A percentile compares a stretch with the other conserved stretches of the same genome.
Evolutionary conservation across 92 coral and sea anemone species (phyloP).

Genomic region (Epizoanthus illoricatus): DNA sequence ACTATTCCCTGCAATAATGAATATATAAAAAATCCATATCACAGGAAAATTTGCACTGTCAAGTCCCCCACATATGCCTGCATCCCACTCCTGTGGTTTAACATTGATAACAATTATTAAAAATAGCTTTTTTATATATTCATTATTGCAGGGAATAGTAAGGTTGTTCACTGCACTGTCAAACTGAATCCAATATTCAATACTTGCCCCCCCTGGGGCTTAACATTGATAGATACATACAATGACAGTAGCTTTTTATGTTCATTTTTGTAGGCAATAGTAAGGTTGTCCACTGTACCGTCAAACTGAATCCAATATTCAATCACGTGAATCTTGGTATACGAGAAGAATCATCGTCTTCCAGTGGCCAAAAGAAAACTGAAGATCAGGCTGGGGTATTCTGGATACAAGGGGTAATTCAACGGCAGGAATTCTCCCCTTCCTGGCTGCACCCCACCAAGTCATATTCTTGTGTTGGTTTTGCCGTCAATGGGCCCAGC

Average conservation of each 20-base stretch:
- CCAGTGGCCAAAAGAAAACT: background rate
- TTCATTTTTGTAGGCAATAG: constrained; percentile 28
- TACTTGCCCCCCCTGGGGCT: background rate
- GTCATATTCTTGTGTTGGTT: constrained; percentile 76
- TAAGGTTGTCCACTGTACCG: constrained; percentile 59
- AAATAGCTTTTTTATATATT: no score
- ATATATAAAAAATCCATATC: no score
- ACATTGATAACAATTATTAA: no score
- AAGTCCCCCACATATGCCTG: constrained; percentile 55
- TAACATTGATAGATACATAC: no score
- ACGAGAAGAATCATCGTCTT: background rate
- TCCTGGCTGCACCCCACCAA: constrained; percentile 85
- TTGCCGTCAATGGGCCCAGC: constrained; percentile 40
- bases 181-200: constrained; percentile 61
- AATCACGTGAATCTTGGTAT: background rate
- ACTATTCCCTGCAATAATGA: no score
- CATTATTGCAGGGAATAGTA: constrained; percentile 17
- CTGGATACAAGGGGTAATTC: constrained; percentile 85
- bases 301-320: constrained; percentile 65
- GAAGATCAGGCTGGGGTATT: constrained; percentile 46
- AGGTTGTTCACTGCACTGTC: constrained; percentile 61
- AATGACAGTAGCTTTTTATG: no score
- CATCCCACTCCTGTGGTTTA: no score
- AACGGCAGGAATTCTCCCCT: constrained; percentile 64
- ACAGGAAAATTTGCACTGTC: constrained; percentile 43